These are phyloP conservation scores for Rhorus exstirpatorius DNA, from an alignment of 2,888 invertebrate genomes.

Conservation along the genomic window DNA sequence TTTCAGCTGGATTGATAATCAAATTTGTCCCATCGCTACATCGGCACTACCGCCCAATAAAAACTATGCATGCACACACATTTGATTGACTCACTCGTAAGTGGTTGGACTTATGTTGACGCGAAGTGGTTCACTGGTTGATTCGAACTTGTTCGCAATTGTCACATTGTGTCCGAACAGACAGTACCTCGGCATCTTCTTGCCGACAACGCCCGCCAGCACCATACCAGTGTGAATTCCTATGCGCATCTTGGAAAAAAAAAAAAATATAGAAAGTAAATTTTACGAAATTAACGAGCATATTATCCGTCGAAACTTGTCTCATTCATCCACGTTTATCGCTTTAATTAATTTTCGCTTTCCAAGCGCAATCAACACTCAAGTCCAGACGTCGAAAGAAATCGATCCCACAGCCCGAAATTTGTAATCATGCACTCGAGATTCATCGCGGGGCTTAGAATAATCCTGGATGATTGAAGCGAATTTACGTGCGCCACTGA, in stretches of 20 bases:
- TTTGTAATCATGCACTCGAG: no score
- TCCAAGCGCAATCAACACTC: not conserved
- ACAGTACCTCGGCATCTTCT: conserved; percentile 97
- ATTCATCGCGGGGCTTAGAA: no score
- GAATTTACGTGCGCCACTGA: no score
- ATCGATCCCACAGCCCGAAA: no score
- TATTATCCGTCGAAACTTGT: not conserved
- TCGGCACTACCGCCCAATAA: not conserved
- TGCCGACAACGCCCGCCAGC: conserved; percentile 97
- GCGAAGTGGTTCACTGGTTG: conserved; percentile 95
- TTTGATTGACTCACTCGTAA: conserved; percentile 90
- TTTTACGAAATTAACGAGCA: conserved; percentile 7
- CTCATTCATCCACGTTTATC: not conserved
- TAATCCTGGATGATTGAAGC: no score
- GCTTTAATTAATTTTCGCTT: not conserved
- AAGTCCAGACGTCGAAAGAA: no score
- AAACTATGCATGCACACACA: not conserved
- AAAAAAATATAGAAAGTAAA: not conserved
- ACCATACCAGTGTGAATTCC: conserved; percentile 98
- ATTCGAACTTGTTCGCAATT: conserved; percentile 98
- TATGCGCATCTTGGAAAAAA: conserved; percentile 93
- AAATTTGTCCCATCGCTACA: not conserved
- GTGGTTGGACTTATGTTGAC: conserved; percentile 98
- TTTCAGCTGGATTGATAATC: no score
- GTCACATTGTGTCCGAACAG: conserved; percentile 98